These are phyloP conservation scores for Troilus luridus DNA, from an alignment of 2,888 invertebrate genomes.

Conservation along the genomic window DNA sequence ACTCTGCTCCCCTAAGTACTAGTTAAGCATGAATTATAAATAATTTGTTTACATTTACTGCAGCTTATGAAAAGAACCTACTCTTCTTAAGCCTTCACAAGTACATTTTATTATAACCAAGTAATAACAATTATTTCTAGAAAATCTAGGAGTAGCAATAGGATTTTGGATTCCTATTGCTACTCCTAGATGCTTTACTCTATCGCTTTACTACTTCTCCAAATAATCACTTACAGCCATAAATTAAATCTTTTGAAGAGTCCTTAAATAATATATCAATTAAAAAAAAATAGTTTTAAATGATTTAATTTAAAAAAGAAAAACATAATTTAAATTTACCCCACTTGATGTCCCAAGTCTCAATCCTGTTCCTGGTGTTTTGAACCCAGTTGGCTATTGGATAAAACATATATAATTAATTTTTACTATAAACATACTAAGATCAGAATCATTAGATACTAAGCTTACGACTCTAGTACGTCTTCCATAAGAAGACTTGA, in stretches of 20 bases:
- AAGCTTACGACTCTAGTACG: constrained; percentile 76
- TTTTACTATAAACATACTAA: background rate
- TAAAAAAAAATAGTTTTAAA: background rate
- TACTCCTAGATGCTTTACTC: no score
- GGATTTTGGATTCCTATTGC: no score
- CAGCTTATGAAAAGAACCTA: background rate
- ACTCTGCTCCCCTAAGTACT: no score
- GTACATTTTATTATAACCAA: background rate
- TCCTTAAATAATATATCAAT: background rate
- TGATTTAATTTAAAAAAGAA: background rate
- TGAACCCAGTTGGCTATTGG: constrained; percentile 65
- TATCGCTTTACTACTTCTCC: background rate
- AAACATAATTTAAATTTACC: constrained; percentile 57
- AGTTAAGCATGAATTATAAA: background rate
- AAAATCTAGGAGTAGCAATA: background rate
- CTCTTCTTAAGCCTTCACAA: background rate
- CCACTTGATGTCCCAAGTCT: constrained; percentile 70
- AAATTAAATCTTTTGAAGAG: background rate
- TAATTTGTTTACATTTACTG: background rate
- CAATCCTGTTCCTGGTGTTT: constrained; percentile 72
- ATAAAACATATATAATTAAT: background rate
- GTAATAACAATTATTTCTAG: background rate
- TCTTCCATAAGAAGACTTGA: constrained; percentile 80
- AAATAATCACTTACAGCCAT: background rate
- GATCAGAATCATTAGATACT: background rate